Evolutionary conservation across 1,140 invertebrate species (phyloP).

Genomic region (Zaprionus africanus): DNA sequence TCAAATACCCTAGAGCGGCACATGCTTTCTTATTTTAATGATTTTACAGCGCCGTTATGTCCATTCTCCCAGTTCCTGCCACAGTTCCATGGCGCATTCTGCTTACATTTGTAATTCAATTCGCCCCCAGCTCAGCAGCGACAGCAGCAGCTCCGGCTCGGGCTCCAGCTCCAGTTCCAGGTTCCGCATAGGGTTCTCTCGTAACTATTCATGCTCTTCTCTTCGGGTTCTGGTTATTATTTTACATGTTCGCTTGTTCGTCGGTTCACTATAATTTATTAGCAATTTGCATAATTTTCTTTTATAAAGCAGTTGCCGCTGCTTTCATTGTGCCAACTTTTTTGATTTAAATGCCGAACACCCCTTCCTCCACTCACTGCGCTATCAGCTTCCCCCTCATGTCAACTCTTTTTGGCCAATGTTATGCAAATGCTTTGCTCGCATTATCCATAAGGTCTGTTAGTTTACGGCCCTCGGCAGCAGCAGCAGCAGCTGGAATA

Average conservation of each 20-base stretch:
- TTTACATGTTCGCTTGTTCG: slow-evolving; percentile 80
- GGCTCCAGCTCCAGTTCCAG: slow-evolving; percentile 7
- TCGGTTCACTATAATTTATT: slow-evolving; percentile 81
- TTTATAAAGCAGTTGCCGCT: slow-evolving; percentile 72
- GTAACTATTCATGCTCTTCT: neutral
- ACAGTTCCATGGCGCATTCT: slow-evolving; percentile 53
- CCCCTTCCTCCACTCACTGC: neutral
- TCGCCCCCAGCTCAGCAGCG: slow-evolving; percentile 38
- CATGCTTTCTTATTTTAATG: slow-evolving; percentile 67
- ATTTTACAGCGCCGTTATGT: slow-evolving; percentile 64
- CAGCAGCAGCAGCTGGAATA: slow-evolving; percentile 18
- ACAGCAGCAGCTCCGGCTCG: slow-evolving; percentile 26
- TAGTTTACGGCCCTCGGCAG: slow-evolving; percentile 51
- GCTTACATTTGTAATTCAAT: slow-evolving; percentile 82
- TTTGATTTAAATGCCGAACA: slow-evolving; percentile 61
- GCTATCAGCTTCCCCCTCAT: slow-evolving; percentile 8
- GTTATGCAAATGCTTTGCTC: slow-evolving; percentile 70
- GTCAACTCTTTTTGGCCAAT: slow-evolving; percentile 74
- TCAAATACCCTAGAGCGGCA: neutral
- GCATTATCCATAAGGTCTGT: slow-evolving; percentile 60
- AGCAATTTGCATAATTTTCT: slow-evolving; percentile 83
- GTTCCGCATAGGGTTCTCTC: slow-evolving; percentile 23
- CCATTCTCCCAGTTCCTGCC: slow-evolving; percentile 42
- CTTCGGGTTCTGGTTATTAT: slow-evolving; percentile 63
- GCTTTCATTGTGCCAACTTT: slow-evolving; percentile 56